Evolutionary conservation across 2,113 vertebrate genomes (phyloP).

Genomic region (human): DNA sequence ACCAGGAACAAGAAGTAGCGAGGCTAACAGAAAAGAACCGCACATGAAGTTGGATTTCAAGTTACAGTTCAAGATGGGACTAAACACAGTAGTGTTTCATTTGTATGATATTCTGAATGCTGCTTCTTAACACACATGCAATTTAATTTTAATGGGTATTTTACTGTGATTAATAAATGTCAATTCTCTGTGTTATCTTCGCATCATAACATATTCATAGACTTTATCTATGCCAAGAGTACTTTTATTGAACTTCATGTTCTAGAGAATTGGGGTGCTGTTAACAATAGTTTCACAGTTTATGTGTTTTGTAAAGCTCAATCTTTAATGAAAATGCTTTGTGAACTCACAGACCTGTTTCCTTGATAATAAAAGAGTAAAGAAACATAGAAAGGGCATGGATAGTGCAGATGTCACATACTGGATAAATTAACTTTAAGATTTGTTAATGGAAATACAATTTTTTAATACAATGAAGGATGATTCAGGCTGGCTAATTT

Average conservation of each 20-base stretch:
- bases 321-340: conserved; percentile 42
- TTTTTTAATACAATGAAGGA: background rate
- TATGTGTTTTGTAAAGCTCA: conserved; percentile 1
- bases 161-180: conserved; percentile 68
- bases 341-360: background rate
- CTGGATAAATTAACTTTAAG: background rate
- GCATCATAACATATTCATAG: background rate
- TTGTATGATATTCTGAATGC: background rate
- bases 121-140: background rate
- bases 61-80: background rate
- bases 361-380: background rate
- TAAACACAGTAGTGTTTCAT: background rate
- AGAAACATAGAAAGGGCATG: background rate
- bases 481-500: background rate
- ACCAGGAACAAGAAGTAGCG: background rate
- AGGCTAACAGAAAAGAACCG: background rate
- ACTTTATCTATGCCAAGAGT: conserved; percentile 2
- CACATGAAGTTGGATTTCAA: background rate
- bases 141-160: conserved; percentile 54
- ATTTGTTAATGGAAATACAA: background rate
- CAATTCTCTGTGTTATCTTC: background rate
- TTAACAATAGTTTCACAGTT: conserved; percentile 27
- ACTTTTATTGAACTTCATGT: conserved; percentile 58
- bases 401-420: background rate
- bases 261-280: conserved; percentile 3